A percentile compares a stretch with the other conserved stretches of the same genome.
Conservation (phyloP, 2,797 vertebrate species). For the Cossypha dichroa region DNA sequence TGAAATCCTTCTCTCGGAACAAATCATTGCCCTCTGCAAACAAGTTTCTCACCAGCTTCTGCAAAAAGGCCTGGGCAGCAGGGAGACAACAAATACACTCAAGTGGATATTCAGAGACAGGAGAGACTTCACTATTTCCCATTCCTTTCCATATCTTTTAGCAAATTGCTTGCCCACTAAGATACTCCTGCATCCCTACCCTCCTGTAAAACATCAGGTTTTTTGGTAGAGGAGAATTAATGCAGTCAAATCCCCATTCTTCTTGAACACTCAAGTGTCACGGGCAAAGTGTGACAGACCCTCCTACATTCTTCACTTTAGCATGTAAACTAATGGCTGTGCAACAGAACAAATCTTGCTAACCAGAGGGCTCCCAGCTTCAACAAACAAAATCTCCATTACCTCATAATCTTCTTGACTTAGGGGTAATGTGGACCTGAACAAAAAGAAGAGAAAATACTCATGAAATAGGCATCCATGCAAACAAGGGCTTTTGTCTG, state of each 20-base stretch:
- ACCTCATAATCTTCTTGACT: slow-evolving; percentile 98
- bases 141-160: background rate
- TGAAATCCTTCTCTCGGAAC: slow-evolving; percentile 90
- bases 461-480: background rate
- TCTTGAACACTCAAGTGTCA: background rate
- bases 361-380: background rate
- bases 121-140: background rate
- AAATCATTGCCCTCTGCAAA: slow-evolving; percentile 94
- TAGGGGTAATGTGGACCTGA: slow-evolving; percentile 93
- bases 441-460: slow-evolving; percentile 18
- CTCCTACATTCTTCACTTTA: background rate
- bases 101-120: background rate
- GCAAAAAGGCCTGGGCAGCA: slow-evolving; percentile 86
- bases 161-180: background rate
- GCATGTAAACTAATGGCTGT: background rate
- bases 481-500: background rate
- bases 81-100: background rate
- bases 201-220: background rate
- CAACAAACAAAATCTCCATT: slow-evolving; percentile 39
- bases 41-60: slow-evolving; percentile 93
- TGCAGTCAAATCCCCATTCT: background rate
- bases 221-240: background rate
- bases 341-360: background rate
- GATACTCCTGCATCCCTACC: background rate
- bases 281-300: background rate